phyloP scores from a whole-genome alignment of 2,113 vertebrate genomes.

The Hippopotamus amphibius region DNA sequence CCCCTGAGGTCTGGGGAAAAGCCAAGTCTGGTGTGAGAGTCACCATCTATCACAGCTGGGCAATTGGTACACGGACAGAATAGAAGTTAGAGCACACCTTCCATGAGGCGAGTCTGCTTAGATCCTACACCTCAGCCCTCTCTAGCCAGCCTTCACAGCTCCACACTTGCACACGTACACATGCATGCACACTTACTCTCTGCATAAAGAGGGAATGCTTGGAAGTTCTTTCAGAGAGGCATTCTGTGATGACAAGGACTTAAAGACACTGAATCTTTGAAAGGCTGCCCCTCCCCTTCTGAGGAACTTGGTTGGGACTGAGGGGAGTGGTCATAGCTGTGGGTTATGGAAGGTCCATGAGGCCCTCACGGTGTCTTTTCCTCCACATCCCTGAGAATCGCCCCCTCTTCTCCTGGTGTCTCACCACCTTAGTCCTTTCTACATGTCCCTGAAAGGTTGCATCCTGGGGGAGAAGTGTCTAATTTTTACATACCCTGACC shows the following conservation, averaged over 20 bases:
- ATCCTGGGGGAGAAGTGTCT: not conserved
- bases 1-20: not conserved
- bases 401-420: not conserved
- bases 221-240: not conserved
- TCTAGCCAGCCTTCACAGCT: not conserved
- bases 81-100: not conserved
- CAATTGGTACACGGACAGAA: not conserved
- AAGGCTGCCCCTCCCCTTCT: not conserved
- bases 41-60: not conserved
- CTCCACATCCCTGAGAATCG: not conserved
- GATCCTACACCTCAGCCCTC: not conserved
- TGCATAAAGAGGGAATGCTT: not conserved
- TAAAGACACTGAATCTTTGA: not conserved
- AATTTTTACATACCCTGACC: not conserved
- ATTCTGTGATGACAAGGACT: not conserved
- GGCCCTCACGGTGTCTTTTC: not conserved
- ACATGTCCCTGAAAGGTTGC: not conserved
- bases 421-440: not conserved
- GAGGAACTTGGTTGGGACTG: not conserved
- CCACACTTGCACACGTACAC: not conserved
- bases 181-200: accelerated
- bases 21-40: not conserved
- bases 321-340: not conserved
- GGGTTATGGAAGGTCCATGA: accelerated
- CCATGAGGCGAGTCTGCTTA: not conserved